Evolutionary conservation across 2,113 vertebrate genomes (phyloP).

Genomic region (Elachura formosa): DNA sequence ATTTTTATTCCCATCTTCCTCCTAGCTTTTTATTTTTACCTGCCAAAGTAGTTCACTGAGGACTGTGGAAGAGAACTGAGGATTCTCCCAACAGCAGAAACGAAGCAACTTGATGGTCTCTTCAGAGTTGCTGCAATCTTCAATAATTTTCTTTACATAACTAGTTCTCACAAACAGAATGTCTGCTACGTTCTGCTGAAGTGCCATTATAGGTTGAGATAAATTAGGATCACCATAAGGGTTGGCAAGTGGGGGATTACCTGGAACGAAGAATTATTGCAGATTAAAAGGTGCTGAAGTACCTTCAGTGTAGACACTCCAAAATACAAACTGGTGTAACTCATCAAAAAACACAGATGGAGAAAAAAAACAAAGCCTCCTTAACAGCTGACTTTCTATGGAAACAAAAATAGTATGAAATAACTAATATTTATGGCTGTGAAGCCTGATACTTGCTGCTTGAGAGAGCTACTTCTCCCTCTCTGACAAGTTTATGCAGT

Average conservation of each 20-base stretch:
- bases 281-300: conserved; percentile 23
- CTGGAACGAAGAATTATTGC: conserved; percentile 71
- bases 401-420: neutral
- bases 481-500: neutral
- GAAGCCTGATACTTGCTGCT: neutral
- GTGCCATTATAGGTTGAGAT: conserved; percentile 93
- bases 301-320: neutral
- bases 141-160: conserved; percentile 99
- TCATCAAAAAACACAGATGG: neutral
- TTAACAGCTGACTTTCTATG: neutral
- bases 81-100: conserved; percentile 99
- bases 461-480: neutral
- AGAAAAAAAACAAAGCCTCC: neutral
- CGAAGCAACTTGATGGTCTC: conserved; percentile 97
- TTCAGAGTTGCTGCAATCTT: conserved; percentile 98
- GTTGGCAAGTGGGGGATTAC: conserved; percentile 94
- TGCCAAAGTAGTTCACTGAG: conserved; percentile 99
- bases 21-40: conserved; percentile 73
- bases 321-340: neutral
- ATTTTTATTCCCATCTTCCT: neutral
- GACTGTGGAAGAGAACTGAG: conserved; percentile 98
- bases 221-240: conserved; percentile 96
- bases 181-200: conserved; percentile 96
- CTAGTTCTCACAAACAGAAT: conserved; percentile 98
- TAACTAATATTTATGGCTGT: neutral